Base-by-base conservation (phyloP, 1,140 invertebrate species). In the Tetramorium simillimum region DNA sequence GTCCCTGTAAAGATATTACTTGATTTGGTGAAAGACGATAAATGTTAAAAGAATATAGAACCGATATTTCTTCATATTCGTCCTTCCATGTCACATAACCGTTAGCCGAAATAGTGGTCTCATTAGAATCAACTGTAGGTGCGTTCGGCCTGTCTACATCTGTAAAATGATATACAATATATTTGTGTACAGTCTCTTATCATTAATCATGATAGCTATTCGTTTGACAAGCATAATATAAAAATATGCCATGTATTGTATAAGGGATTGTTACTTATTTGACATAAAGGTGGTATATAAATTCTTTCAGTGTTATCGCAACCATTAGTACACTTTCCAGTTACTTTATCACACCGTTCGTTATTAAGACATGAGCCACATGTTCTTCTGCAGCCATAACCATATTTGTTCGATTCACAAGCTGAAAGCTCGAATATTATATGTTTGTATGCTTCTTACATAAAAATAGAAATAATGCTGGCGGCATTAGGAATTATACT, bases 221-320 rank as follows among this genome's bases (percentile, higher is more conserved):
- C 7, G 1, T 24, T 63, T 51, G 5, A n/a, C 14, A 60, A 16
- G 3, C 7, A 24, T 49, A 56, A 75, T 16, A 10, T 21, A 56
- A 78, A 65, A 28, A 0, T 3, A 10, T 51, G 1, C 3, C 43
- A 33, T 33, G 3, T 33, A 49, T 56, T 3, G 9, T 3, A 40
- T 33, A 40, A 51, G 16, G 18, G 14, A 67, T 37, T 3, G 0
- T 69, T 91, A 92, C 91, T 85, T 63, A 4, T 63, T 78, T 88
- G 67, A 62, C 91, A 92, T 4, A 78, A 75, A 2, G 90, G 90
- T 12, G 86, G 73, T 28, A 91, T 0, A 18, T 88, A 65, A 69
- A 76, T 63, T 53, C n/a, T 69, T 10, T 21, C 3, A 0, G 9
- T 3, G 14, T 62, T 72, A 0, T 88, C 33, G 24, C 91, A 91